Base-by-base conservation (phyloP, 2,888 invertebrate genomes). In the Nomada goodeniana region DNA sequence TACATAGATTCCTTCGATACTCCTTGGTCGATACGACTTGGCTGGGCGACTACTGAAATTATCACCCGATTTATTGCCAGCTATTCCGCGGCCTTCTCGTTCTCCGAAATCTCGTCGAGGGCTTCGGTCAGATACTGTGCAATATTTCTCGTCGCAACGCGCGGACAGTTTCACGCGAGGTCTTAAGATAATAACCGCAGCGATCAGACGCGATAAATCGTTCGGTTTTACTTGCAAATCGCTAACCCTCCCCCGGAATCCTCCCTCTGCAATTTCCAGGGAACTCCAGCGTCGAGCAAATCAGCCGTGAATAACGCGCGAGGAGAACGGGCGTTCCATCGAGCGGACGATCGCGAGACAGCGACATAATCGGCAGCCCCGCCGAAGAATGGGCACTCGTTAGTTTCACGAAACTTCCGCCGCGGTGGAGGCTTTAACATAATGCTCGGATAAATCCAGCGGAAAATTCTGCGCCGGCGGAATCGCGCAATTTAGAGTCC, bases 151-250 rank as follows among this genome's bases (percentile, higher is more conserved):
- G 36, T 5, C 15, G 29, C 26, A 60, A 9, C 2, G 29, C 18
- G n/a, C 1, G 23, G 23, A 44, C 3, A 10, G 55, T 42, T 57
- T 69, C 68, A 13, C 11, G 23, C 55, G 18, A 55, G 42, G 55
- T 4, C 18, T 15, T 10, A 13, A 42, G 82, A 72, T 81, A 83
- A 83, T 78, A 65, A 82, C 55, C 67, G 47, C 26, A 60, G 61
- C 52, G 74, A 52, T 68, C 20, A 52, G 60, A 60, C 52, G 73
- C 78, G 80, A 83, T 85, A 76, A 87, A 85, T 86, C 78, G 76
- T 76, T 80, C 78, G 74, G 76, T 72, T 80, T 76, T 72, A 80
- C 79, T 85, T 84, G 86, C 80, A 86, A 86, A 86, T 86, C 71
- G 87, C 59, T 63, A 36, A 7, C 5, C 36, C 36, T 36, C 36